These are phyloP conservation scores for Eciton burchellii DNA, from an alignment of 1,140 invertebrate genomes.

Conservation along the genomic window DNA sequence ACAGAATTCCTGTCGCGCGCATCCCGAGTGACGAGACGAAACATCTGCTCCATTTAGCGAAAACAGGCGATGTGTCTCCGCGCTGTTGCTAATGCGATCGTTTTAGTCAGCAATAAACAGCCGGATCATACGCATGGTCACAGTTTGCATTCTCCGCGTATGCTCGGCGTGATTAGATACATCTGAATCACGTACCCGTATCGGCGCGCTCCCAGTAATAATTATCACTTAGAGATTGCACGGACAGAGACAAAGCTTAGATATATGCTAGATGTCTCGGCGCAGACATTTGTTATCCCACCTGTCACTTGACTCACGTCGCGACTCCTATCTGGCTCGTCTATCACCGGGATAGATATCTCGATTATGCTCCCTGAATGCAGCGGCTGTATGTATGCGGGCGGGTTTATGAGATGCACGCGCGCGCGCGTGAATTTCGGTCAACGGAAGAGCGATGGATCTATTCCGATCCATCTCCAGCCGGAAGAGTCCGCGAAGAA, in stretches of 20 bases:
- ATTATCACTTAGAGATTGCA: constrained; percentile 64
- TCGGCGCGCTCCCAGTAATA: constrained; percentile 39
- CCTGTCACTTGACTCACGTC: constrained; percentile 69
- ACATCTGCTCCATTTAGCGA: neutral
- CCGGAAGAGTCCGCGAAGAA: constrained; percentile 51
- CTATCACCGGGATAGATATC: constrained; percentile 72
- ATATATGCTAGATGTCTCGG: constrained; percentile 66
- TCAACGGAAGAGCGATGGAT: constrained; percentile 57
- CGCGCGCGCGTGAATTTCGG: constrained; percentile 43
- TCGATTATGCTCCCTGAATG: constrained; percentile 69
- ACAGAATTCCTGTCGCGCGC: neutral
- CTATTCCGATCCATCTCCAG: constrained; percentile 47
- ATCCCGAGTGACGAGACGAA: no score
- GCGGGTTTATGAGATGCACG: constrained; percentile 42
- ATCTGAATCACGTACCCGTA: constrained; percentile 33
- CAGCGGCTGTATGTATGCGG: constrained; percentile 50
- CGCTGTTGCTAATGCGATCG: neutral
- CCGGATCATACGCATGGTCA: neutral
- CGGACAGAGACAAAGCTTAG: constrained; percentile 64
- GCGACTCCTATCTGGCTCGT: constrained; percentile 68
- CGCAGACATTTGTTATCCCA: constrained; percentile 70
- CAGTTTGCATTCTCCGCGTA: neutral
- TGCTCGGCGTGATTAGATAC: constrained; percentile 9
- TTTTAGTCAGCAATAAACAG: neutral
- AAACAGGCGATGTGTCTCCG: constrained; percentile 8